phyloP scores from a whole-genome alignment of 1,140 invertebrate genomes.

The Eueides isabella region DNA sequence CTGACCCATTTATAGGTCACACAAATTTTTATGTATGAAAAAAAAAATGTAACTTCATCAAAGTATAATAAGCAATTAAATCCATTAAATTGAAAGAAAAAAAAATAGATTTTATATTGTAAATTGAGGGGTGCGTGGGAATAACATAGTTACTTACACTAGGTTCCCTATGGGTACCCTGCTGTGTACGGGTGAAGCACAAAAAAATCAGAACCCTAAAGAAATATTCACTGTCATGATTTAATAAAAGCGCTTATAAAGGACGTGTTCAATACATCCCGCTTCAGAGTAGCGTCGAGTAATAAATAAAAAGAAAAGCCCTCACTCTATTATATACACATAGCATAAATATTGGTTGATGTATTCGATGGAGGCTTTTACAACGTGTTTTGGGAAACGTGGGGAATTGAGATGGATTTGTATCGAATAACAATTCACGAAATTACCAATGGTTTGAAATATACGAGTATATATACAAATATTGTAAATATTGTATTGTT shows the following conservation, averaged over 20 bases:
- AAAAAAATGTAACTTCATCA: no score
- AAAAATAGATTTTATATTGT: no score
- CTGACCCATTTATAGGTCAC: no score
- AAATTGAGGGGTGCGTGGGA: no score
- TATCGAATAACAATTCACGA: not conserved
- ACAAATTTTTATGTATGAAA: no score
- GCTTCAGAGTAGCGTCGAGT: conserved; percentile 16
- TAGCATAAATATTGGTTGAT: conserved; percentile 36
- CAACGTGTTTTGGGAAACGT: conserved; percentile 27
- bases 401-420: conserved; percentile 19
- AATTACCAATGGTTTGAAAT: not conserved
- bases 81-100: no score
- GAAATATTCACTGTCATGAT: conserved; percentile 1
- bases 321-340: conserved; percentile 32
- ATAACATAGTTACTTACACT: no score
- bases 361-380: conserved; percentile 32
- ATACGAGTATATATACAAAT: not conserved
- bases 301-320: conserved; percentile 31
- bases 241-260: conserved; percentile 19
- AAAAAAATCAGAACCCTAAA: conserved; percentile 3
- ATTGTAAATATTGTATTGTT: not conserved
- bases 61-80: no score
- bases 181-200: no score
- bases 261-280: conserved; percentile 11
- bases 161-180: no score